These are phyloP conservation scores for Serranus cabrilla DNA, from an alignment of 2,797 vertebrate species.

Conservation along the genomic window DNA sequence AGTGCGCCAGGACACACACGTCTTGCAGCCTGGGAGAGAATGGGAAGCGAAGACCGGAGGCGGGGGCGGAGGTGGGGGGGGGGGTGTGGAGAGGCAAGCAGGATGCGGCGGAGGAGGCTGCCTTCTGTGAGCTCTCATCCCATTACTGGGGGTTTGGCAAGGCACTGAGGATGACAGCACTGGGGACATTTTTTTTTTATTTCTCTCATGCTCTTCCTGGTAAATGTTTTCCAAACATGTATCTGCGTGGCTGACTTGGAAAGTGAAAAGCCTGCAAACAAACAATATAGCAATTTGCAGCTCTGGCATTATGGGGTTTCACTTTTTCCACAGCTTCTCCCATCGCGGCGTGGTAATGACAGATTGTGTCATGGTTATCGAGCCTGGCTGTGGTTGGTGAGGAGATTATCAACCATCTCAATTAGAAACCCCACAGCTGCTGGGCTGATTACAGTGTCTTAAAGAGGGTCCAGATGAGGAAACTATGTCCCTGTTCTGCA, in stretches of 20 bases:
- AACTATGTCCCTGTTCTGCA: constrained; percentile 71
- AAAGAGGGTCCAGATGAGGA: constrained; percentile 82
- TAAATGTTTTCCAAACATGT: constrained; percentile 75
- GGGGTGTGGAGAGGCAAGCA: constrained; percentile 51
- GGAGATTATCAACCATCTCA: constrained; percentile 82
- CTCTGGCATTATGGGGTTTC: constrained; percentile 46
- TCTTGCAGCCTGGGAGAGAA: constrained; percentile 66
- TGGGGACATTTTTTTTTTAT: constrained; percentile 59
- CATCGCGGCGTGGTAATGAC: constrained; percentile 71
- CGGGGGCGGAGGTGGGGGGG: constrained; percentile 35
- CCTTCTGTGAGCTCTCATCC: constrained; percentile 68
- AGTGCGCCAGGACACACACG: constrained; percentile 73
- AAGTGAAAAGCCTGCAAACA: constrained; percentile 68
- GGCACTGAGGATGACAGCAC: constrained; percentile 61
- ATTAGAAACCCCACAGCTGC: constrained; percentile 79
- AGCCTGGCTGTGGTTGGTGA: constrained; percentile 74
- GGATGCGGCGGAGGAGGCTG: constrained; percentile 63
- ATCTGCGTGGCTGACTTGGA: constrained; percentile 57
- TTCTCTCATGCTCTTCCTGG: constrained; percentile 45
- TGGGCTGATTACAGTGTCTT: constrained; percentile 76
- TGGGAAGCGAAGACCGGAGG: constrained; percentile 62
- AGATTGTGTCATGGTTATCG: constrained; percentile 77
- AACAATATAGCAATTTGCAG: constrained; percentile 66
- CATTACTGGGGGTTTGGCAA: constrained; percentile 73
- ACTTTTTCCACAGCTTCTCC: constrained; percentile 70